A percentile compares a stretch with the other conserved stretches of the same genome.
These are phyloP conservation scores for Hylaeus anthracinus DNA, from an alignment of 1,140 invertebrate genomes.

Conservation along the genomic window DNA sequence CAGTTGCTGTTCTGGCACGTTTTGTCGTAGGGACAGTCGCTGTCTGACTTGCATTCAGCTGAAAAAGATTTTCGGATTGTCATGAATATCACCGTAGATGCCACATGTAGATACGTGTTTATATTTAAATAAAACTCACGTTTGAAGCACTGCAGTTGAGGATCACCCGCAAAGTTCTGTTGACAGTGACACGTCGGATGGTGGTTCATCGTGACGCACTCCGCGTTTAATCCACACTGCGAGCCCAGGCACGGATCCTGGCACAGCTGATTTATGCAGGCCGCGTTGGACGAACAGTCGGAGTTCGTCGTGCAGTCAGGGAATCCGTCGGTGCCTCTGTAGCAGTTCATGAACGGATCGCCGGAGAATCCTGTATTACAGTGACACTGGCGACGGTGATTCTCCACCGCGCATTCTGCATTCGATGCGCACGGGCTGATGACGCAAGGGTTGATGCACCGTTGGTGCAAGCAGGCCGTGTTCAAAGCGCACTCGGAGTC, in stretches of 20 bases:
- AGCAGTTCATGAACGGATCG: constrained; percentile 91
- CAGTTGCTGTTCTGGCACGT: constrained; percentile 90
- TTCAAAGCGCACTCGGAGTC: constrained; percentile 86
- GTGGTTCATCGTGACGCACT: constrained; percentile 88
- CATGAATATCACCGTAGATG: no score
- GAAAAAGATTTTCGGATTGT: constrained; percentile 61
- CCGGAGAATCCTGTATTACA: constrained; percentile 89
- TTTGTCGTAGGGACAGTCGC: constrained; percentile 93
- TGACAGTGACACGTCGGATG: constrained; percentile 91
- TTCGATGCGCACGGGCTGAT: constrained; percentile 89
- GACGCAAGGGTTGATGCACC: constrained; percentile 89
- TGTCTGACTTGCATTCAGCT: constrained; percentile 92
- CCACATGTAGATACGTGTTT: no score
- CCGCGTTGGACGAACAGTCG: constrained; percentile 88
- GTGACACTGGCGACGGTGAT: constrained; percentile 89
- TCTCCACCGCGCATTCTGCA: constrained; percentile 88
- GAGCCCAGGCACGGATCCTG: constrained; percentile 90
- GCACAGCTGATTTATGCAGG: constrained; percentile 89
- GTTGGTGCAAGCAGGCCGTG: constrained; percentile 87
- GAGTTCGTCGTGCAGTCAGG: constrained; percentile 87
- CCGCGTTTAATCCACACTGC: constrained; percentile 89
- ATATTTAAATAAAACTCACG: constrained; percentile 83
- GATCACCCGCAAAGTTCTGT: constrained; percentile 92
- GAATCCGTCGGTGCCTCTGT: constrained; percentile 83
- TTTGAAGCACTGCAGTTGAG: constrained; percentile 91